A percentile compares a stretch with the other conserved stretches of the same genome.
Conservation (phyloP, 1,140 invertebrate species). For the Arion vulgaris region DNA sequence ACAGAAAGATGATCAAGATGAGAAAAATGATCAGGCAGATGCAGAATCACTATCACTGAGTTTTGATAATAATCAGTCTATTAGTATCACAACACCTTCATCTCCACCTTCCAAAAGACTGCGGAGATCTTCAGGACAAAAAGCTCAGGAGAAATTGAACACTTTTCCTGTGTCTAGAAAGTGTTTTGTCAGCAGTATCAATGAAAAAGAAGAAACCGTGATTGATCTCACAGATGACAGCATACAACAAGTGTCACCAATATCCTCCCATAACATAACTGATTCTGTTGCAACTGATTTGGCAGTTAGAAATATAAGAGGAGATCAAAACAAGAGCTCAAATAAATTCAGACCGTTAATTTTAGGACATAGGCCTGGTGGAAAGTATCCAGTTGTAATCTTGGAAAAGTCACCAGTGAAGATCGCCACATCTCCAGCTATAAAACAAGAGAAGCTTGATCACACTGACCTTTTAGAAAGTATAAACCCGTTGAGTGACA, state of each 20-base stretch:
- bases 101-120: conserved; percentile 16
- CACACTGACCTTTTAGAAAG: not conserved
- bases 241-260: not conserved
- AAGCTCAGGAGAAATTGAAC: conserved; percentile 12
- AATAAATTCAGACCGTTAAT: conserved; percentile 10
- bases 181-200: not conserved
- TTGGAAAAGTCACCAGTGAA: conserved; percentile 21
- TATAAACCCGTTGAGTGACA: not conserved
- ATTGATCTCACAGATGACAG: conserved; percentile 5
- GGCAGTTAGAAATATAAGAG: not conserved
- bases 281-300: not conserved
- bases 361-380: not conserved
- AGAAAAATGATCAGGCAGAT: not conserved
- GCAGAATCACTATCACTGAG: not conserved
- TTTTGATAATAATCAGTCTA: conserved; percentile 1
- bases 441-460: conserved; percentile 10
- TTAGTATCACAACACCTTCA: not conserved
- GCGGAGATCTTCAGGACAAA: conserved; percentile 17
- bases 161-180: not conserved
- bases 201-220: not conserved
- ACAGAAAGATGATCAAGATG: conserved; percentile 5
- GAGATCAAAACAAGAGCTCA: not conserved
- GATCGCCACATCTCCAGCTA: not conserved
- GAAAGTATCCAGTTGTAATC: conserved; percentile 29
- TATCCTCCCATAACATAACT: not conserved